Evolutionary conservation across 2,113 vertebrate species (phyloP).

Genomic region (Petrocephalus microphthalmus): DNA sequence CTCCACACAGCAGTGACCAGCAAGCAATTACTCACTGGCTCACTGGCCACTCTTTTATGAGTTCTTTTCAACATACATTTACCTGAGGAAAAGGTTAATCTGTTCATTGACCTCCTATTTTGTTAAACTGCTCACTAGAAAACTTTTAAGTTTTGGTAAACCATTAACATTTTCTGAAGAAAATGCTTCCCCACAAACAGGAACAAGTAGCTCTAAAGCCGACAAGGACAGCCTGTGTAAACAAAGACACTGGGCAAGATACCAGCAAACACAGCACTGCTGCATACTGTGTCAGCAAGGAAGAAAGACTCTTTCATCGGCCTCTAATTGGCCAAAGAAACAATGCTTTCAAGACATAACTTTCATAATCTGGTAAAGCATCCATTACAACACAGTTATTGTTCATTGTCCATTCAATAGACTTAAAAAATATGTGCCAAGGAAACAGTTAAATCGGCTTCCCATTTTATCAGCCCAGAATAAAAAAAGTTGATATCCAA

Average conservation of each 20-base stretch:
- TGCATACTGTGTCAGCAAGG: not conserved
- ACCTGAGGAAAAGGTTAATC: not conserved
- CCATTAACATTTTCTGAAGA: not conserved
- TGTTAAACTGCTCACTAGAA: not conserved
- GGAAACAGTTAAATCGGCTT: conserved; percentile 8
- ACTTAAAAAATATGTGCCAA: not conserved
- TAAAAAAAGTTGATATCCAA: not conserved
- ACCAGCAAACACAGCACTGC: not conserved
- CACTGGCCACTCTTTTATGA: not conserved
- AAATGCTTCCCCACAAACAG: not conserved
- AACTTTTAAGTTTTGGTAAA: not conserved
- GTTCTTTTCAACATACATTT: not conserved
- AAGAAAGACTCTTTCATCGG: not conserved
- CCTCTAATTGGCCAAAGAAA: not conserved
- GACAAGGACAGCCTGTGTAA: not conserved
- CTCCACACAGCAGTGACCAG: not conserved
- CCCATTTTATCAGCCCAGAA: not conserved
- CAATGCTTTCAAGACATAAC: not conserved
- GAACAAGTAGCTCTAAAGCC: not conserved
- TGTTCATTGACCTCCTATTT: not conserved
- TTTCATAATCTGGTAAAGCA: not conserved
- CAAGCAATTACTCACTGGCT: not conserved
- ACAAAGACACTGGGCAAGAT: not conserved
- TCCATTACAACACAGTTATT: not conserved
- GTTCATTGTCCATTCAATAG: not conserved